phyloP scores from a whole-genome alignment of 2,888 invertebrate genomes.

The Galerucella pusilla region DNA sequence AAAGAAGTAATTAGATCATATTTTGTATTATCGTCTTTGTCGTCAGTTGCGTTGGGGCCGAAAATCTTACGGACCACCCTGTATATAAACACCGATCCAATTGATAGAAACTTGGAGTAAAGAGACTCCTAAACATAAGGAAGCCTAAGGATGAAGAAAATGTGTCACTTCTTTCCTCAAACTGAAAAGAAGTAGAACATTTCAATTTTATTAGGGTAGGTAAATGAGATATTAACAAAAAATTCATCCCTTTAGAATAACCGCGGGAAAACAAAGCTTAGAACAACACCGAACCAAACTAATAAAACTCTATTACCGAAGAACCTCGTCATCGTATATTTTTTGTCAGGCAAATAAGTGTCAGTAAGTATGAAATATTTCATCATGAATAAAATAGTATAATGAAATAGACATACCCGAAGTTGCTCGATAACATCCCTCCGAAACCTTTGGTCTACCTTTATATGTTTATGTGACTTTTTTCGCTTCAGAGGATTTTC shows the following conservation, averaged over 20 bases:
- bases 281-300: neutral
- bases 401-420: conserved; percentile 52
- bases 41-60: no score
- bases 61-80: no score
- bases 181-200: no score
- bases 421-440: conserved; percentile 59
- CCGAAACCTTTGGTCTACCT: conserved; percentile 53
- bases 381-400: conserved; percentile 53
- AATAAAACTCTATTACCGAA: conserved; percentile 15
- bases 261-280: conserved; percentile 3
- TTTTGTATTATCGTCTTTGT: no score
- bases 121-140: no score
- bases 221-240: neutral
- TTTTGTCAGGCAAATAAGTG: conserved; percentile 51
- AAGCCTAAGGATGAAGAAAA: no score
- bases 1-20: no score
- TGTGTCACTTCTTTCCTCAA: no score
- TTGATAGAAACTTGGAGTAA: no score
- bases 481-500: conserved; percentile 57
- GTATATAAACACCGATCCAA: no score
- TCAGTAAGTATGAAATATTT: conserved; percentile 52
- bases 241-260: neutral
- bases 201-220: neutral
- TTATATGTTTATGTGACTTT: conserved; percentile 59
- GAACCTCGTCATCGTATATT: conserved; percentile 27